A percentile compares a stretch with the other conserved stretches of the same genome.
Conservation (phyloP, 2,888 invertebrate genomes). For the Agrotis clavis region DNA sequence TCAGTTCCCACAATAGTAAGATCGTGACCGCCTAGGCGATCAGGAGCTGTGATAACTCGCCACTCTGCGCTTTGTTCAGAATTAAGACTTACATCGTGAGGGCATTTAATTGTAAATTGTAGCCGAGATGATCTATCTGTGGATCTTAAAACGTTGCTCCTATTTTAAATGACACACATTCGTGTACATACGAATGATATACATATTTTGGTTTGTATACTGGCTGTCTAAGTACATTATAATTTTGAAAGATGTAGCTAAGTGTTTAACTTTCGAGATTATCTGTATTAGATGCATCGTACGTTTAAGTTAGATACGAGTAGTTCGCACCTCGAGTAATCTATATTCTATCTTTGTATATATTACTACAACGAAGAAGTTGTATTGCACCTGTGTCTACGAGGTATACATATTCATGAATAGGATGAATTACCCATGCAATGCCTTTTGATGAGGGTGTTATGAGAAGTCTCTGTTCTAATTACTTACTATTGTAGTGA, state of each 20-base stretch:
- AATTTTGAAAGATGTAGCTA: constrained; percentile 26
- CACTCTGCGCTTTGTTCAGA: constrained; percentile 73
- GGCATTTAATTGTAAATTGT: constrained; percentile 81
- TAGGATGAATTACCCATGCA: constrained; percentile 54
- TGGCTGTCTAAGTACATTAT: constrained; percentile 19
- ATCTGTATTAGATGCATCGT: constrained; percentile 63
- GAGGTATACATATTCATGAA: constrained; percentile 61
- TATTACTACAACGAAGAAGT: constrained; percentile 56
- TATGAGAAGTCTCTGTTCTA: constrained; percentile 20
- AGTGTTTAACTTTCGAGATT: constrained; percentile 37
- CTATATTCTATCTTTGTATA: constrained; percentile 52
- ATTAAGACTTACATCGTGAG: constrained; percentile 78
- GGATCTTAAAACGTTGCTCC: constrained; percentile 65
- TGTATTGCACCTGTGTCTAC: constrained; percentile 66
- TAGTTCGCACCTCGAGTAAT: constrained; percentile 66
- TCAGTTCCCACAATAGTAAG: constrained; percentile 85
- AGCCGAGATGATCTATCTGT: constrained; percentile 77
- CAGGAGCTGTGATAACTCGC: constrained; percentile 81
- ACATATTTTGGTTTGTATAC: background rate
- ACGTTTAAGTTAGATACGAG: constrained; percentile 53
- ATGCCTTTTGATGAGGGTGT: constrained; percentile 43
- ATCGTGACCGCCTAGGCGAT: constrained; percentile 86
- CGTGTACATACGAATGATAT: constrained; percentile 18
- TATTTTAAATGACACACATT: constrained; percentile 45
- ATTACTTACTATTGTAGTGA: constrained; percentile 17